These are phyloP conservation scores for Idaea biselata DNA, from an alignment of 2,888 invertebrate species.

Conservation along the genomic window DNA sequence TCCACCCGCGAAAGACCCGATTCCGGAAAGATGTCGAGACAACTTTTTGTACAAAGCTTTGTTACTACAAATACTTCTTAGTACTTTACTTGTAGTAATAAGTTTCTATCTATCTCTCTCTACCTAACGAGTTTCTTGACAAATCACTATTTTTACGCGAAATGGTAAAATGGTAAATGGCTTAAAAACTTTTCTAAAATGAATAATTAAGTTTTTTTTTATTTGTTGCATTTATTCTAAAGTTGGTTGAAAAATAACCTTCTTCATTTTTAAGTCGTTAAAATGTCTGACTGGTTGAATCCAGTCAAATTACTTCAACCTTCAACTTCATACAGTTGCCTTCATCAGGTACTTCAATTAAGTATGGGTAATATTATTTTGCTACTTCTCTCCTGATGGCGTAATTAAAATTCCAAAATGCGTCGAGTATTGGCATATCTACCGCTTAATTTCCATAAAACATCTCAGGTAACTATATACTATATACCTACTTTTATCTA, in stretches of 20 bases:
- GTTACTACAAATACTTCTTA: no score
- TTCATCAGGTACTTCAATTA: neutral
- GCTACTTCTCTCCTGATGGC: slow-evolving; percentile 18
- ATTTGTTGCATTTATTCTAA: no score
- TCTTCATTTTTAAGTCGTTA: neutral
- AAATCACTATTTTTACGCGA: no score
- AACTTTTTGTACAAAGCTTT: no score
- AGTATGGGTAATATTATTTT: neutral
- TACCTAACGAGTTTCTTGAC: no score
- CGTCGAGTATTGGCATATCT: slow-evolving; percentile 15
- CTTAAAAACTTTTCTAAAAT: no score
- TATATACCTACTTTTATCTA: slow-evolving; percentile 9
- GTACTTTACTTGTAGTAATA: no score
- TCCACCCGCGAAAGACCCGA: no score
- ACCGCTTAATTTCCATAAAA: slow-evolving; percentile 26
- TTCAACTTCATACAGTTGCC: neutral
- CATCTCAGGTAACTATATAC: slow-evolving; percentile 12
- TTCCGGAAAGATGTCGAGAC: no score
- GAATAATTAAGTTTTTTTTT: no score
- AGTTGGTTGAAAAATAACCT: neutral
- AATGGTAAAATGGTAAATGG: no score
- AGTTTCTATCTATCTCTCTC: no score
- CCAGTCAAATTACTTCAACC: neutral
- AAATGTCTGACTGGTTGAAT: neutral
- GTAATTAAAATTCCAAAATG: slow-evolving; percentile 27